Conservation (phyloP, 2,797 vertebrate genomes). For the Morelia viridis region DNA sequence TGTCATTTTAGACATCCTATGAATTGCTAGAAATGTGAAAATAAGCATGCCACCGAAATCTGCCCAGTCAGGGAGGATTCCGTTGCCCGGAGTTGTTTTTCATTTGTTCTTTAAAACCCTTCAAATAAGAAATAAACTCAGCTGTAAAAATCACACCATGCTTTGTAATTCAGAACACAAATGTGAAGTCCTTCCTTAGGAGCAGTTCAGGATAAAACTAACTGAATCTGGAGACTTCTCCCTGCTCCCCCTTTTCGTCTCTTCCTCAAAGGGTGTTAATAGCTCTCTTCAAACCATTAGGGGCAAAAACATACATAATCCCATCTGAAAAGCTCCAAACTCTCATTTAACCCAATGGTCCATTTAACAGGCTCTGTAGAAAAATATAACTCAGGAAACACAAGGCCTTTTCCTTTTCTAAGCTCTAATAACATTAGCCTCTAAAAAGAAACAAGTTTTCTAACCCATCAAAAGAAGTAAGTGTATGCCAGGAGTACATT, state of each 20-base stretch:
- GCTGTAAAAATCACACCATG: not conserved
- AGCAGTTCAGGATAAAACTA: not conserved
- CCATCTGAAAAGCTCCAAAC: slow-evolving; percentile 24
- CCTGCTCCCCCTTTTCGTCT: not conserved
- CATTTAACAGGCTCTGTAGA: not conserved
- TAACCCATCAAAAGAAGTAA: not conserved
- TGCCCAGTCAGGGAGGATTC: not conserved
- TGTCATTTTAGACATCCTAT: not conserved
- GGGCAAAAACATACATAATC: not conserved
- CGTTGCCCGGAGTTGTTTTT: not conserved
- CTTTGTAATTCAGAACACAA: not conserved
- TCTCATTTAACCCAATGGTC: not conserved
- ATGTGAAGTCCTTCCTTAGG: not conserved
- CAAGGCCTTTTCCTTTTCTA: not conserved
- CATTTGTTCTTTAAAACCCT: not conserved
- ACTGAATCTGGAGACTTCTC: not conserved
- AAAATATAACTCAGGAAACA: not conserved
- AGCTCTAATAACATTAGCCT: not conserved
- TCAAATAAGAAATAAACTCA: not conserved
- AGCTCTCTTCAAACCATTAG: not conserved
- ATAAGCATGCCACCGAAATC: not conserved
- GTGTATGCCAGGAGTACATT: not conserved
- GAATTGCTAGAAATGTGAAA: not conserved
- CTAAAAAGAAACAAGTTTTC: not conserved
- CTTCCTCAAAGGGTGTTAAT: not conserved